Conservation (phyloP, 2,797 vertebrate genomes). For the Helicolenus hilgendorfi region DNA sequence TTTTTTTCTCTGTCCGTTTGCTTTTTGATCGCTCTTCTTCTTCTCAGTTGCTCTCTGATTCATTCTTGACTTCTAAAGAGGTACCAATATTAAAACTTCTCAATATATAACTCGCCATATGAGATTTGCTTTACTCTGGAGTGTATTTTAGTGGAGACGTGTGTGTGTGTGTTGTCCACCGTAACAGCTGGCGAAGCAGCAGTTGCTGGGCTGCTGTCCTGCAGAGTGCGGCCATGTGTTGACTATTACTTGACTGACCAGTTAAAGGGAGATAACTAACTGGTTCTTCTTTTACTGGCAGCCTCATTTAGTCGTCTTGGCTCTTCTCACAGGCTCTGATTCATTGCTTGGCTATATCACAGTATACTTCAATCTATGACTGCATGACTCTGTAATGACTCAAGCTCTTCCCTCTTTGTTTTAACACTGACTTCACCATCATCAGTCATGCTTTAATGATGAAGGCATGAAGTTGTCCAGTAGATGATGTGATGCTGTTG, state of each 20-base stretch:
- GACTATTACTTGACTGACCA: constrained; percentile 51
- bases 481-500: neutral
- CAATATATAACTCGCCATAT: neutral
- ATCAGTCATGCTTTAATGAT: neutral
- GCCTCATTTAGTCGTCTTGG: neutral
- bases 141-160: neutral
- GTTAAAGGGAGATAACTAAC: constrained; percentile 48
- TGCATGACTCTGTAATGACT: neutral
- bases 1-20: neutral
- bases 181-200: constrained; percentile 78
- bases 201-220: constrained; percentile 67
- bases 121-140: neutral
- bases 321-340: neutral
- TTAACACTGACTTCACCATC: constrained; percentile 3
- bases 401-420: constrained; percentile 2
- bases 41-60: neutral
- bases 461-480: constrained; percentile 1
- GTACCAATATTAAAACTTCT: neutral
- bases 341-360: neutral
- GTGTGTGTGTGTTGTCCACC: constrained; percentile 29
- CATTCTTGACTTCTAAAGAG: neutral
- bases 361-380: neutral
- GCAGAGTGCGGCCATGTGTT: constrained; percentile 74
- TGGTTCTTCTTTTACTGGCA: constrained; percentile 20
- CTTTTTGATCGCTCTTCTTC: constrained; percentile 1